phyloP scores from a whole-genome alignment of 2,888 invertebrate genomes.

The Scaptomyza parva region DNA sequence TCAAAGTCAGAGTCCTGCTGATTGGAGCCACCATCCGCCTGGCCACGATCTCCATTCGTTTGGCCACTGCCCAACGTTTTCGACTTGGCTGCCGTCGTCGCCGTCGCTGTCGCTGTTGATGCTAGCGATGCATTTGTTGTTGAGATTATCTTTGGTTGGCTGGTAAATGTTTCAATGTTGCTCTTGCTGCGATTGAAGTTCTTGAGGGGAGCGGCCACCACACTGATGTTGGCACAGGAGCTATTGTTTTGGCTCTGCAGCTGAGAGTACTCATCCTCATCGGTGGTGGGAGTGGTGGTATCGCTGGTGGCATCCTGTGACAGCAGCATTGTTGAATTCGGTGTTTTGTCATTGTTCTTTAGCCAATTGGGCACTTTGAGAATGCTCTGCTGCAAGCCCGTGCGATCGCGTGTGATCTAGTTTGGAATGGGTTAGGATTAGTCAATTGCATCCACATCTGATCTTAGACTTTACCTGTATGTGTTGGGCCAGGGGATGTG shows the following conservation, averaged over 20 bases:
- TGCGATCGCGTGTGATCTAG: conserved; percentile 93
- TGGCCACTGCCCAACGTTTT: conserved; percentile 53
- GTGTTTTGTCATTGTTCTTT: conserved; percentile 82
- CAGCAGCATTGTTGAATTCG: conserved; percentile 46
- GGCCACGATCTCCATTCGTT: conserved; percentile 80
- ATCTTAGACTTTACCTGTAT: conserved; percentile 87
- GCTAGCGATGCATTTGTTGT: conserved; percentile 61
- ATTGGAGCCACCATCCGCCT: conserved; percentile 92
- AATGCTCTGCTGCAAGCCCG: conserved; percentile 94
- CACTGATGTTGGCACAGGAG: conserved; percentile 80
- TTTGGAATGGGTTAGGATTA: neutral
- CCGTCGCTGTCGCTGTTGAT: conserved; percentile 1
- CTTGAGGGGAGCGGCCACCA: conserved; percentile 62
- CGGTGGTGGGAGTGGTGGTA: conserved; percentile 15
- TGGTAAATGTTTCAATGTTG: conserved; percentile 83
- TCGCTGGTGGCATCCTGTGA: conserved; percentile 46
- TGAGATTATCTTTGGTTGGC: conserved; percentile 79
- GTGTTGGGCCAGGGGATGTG: conserved; percentile 93
- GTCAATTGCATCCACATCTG: neutral
- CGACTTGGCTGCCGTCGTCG: conserved; percentile 22
- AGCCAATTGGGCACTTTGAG: conserved; percentile 88
- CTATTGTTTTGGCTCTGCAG: conserved; percentile 65
- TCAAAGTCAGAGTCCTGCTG: conserved; percentile 95
- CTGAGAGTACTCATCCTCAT: conserved; percentile 57
- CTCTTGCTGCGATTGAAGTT: conserved; percentile 84